Evolutionary conservation across 2,797 vertebrate genomes (phyloP), one percentile per base, ranked within the genome.

Genomic region (Argentina silus): DNA sequence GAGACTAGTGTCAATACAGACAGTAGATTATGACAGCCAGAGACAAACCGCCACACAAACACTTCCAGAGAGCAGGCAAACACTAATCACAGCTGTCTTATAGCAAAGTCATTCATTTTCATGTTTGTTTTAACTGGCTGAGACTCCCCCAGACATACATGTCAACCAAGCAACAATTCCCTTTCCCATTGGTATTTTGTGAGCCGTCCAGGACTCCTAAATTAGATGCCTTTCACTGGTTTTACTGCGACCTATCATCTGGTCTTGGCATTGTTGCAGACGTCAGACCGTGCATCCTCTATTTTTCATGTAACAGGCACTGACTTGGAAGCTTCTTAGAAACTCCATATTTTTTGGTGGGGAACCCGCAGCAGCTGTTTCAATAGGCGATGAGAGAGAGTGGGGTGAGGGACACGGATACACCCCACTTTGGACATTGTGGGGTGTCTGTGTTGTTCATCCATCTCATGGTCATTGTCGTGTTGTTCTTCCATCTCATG

Each of bases 191-290:
- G 23, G 81, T 85, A 80, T 89, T 88, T 86, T 75, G 78, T 76
- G 69, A 81, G 76, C 83, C 76, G 56, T 88, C 79, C 83, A 74
- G 4, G 72, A 56, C 81, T 89, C 81, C 84, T 82, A 88, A 92
- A 92, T 89, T 89, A 90, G 85, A 88, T 17, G 79, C 81, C 79
- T 86, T 67, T 65, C 77, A 62, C 78, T 90, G 91, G 88, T 91
- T 92, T 91, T 91, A 88, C 85, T 88, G 77, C n/a, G 81, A 85
- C 87, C 88, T 92, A 89, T 90, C 87, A 92, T 90, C 89, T 90
- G 81, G 48, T 77, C 70, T 83, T 90, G 88, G 89, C 87, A 83
- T 86, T 83, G 83, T 86, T 79, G 79, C 86, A 86, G 79, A 86
- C 47, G 48, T 80, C 81, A 81, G 77, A 76, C 75, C 75, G 67